Percentiles rank a stretch among this genome's conserved stretches.
Conservation (phyloP, 2,797 vertebrate species). For the Salarias fasciatus region DNA sequence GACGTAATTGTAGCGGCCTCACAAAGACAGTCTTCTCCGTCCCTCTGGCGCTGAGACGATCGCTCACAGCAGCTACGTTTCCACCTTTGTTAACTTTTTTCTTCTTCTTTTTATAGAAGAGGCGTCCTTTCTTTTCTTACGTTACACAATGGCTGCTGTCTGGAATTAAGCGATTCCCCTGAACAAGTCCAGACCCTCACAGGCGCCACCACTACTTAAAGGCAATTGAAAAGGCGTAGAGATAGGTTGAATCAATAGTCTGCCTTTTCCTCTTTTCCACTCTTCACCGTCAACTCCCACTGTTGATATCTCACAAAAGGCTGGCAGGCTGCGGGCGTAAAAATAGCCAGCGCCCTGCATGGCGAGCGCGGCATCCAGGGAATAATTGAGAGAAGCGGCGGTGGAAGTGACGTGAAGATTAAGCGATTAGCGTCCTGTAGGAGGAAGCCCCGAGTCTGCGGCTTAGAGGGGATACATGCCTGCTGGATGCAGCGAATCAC, state of each 20-base stretch:
- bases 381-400: constrained; percentile 73
- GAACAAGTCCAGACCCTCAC: constrained; percentile 63
- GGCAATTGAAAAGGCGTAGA: constrained; percentile 68
- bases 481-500: constrained; percentile 55
- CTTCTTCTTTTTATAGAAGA: constrained; percentile 36
- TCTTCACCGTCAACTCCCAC: constrained; percentile 62
- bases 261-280: constrained; percentile 55
- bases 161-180: constrained; percentile 61
- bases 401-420: constrained; percentile 72
- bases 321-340: constrained; percentile 55
- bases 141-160: constrained; percentile 63
- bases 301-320: constrained; percentile 72
- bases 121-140: constrained; percentile 50
- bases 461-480: constrained; percentile 62
- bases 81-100: constrained; percentile 49
- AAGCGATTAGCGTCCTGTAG: constrained; percentile 71
- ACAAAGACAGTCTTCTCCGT: constrained; percentile 38
- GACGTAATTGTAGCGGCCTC: constrained; percentile 49
- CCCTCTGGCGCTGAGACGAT: constrained; percentile 45
- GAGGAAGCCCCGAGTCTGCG: constrained; percentile 49
- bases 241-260: constrained; percentile 74
- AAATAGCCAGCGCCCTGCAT: constrained; percentile 65
- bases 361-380: constrained; percentile 57
- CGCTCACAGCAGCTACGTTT: constrained; percentile 51
- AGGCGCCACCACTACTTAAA: constrained; percentile 67